Evolutionary conservation across 2,113 vertebrate species (phyloP), one percentile per base, ranked within the genome.

Genomic region (Leptodactylus fuscus): DNA sequence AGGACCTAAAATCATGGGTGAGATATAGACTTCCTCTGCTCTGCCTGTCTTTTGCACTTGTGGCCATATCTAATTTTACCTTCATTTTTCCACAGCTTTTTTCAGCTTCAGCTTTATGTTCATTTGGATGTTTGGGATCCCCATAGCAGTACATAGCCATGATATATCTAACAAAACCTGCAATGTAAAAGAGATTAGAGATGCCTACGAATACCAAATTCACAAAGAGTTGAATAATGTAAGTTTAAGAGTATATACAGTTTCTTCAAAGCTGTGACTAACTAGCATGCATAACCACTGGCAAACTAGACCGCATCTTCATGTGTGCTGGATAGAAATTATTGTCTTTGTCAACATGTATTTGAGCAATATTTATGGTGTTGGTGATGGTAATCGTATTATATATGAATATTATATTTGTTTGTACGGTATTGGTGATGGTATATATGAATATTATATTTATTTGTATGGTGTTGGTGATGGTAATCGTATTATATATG

Each of bases 41-140:
- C 7, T 53, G 48, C 27, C 27, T 32, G 12, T 34, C 2, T 10
- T 41, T 4, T 32, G 41, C 20, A 71, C 16, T 10, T 38, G 32
- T 32, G 27, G 44, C 15, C 29, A 51, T 27, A n/a, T 49, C 5
- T 53, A 32, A 51, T 24, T 32, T 29, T 6, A n/a, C 4, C 8
- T 77, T 8, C 27, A 16, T 77, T 29, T 34, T 53, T 77, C 24
- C 16, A 18, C 74, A 77, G 74, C 48, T 77, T 53, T n/a, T 34
- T 34, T 51, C 48, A 77, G 48, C 24, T 11, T 53, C 74, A 22
- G 4, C 16, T 49, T 22, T 3, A 15, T 51, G 16, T 2, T 49
- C 46, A 76, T 12, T 29, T 20, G 51, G 46, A 24, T 49, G 46
- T 16, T 76, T 29, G 73, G 46, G 32, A 5, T 76, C 10, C 5